A percentile compares a stretch with the other conserved stretches of the same genome.
Evolutionary conservation across 2,113 vertebrate genomes (phyloP).

Genomic region (Ovibos moschatus): DNA sequence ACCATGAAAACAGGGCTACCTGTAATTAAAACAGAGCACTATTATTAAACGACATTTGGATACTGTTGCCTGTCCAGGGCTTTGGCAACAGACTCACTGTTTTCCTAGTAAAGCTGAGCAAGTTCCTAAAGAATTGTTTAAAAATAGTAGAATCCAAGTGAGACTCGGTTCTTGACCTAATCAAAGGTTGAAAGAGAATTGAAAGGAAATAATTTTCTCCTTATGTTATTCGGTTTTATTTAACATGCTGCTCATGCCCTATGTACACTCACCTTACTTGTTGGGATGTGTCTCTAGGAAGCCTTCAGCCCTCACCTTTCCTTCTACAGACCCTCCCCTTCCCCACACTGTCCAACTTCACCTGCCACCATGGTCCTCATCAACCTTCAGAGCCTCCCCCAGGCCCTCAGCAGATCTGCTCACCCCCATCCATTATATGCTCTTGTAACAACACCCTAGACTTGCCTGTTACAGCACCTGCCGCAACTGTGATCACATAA

Average conservation of each 20-base stretch:
- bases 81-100: background rate
- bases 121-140: background rate
- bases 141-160: background rate
- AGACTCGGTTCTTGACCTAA: background rate
- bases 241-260: too few relatives aligned
- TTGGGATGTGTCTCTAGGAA: too few relatives aligned
- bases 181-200: background rate
- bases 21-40: background rate
- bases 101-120: background rate
- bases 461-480: rapidly evolving
- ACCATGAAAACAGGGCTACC: background rate
- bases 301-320: background rate
- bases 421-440: rapidly evolving
- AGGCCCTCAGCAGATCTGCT: too few relatives aligned
- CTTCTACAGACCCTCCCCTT: background rate
- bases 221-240: background rate
- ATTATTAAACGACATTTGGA: background rate
- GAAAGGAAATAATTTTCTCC: background rate
- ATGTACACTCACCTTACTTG: rapidly evolving
- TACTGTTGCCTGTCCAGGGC: background rate
- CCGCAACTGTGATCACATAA: rapidly evolving
- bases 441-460: background rate
- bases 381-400: rapidly evolving
- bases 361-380: background rate
- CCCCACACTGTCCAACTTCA: background rate